Base-by-base conservation (phyloP, 2,888 invertebrate genomes). In the Phortica magna region DNA sequence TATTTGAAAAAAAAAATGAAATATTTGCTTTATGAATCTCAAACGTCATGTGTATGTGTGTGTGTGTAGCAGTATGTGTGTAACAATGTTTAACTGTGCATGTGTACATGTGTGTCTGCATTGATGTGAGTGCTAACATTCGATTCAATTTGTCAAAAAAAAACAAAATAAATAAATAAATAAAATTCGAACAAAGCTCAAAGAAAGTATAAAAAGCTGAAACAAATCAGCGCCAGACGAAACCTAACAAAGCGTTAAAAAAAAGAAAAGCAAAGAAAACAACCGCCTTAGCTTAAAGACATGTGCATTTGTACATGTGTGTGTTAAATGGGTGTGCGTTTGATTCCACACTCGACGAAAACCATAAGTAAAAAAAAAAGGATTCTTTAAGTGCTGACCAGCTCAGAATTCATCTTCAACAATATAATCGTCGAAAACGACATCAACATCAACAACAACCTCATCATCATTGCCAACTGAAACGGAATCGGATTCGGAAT, bases 161-260 rank as follows among this genome's bases (percentile, higher is more conserved):
- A 57, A 42, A 61, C 42, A 19, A 14, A 41, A 67, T 31, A 31
- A 31, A 31, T 31, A 31, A 31, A 71, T 68, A 59, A 76, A 74
- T 70, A 73, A 14, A 74, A 61, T 10, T 61, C 10, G 22, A n/a
- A 22, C 31, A 61, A 61, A 22, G n/a, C 61, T 71, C 48, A 61
- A 73, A 22, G 61, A 57, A 72, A 78, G 64, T 74, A 57, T 5
- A 43, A 74, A 42, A 74, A 76, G 61, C 65, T 76, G 75, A 68
- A 12, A 68, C 17, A 65, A 75, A 68, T n/a, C 64, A 19, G 17
- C 17, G 31, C 7, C 59, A 71, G 55, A 64, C 78, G 70, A 77
- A 81, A 79, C 70, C 76, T 79, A 81, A 81, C 81, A 77, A 80
- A 81, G 81, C 81, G 78, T 79, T 79, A 78, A 80, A 76, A 79